Evolutionary conservation across 1,140 invertebrate species (phyloP), one percentile per base, ranked within the genome.

Genomic region (Diprion similis): DNA sequence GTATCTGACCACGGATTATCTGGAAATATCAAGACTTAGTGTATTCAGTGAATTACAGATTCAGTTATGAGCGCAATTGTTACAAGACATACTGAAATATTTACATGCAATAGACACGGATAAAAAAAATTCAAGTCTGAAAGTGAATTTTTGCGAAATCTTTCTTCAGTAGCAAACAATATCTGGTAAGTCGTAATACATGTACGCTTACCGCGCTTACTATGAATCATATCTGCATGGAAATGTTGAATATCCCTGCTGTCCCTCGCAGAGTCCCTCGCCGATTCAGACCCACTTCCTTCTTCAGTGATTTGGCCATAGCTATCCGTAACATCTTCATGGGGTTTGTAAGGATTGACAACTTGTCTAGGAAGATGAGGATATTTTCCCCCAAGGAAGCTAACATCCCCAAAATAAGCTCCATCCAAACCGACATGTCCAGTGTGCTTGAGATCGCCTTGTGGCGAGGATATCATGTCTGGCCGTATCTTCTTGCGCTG

Each of bases 371-470:
- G 95, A 71, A 96, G 87, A 78, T 93, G 92, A 74, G 93, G 91
- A 84, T 95, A 95, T 88, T 94, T 93, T 46, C 92, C 92, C 37
- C 91, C 92, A 19, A 97, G 88, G 81, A 97, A 97, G 66, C 95
- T 94, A 70, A 99, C 93, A 86, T 99, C 97, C 0, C 98, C 98
- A 85, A 99, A 99, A 83, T 97, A 97, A 71, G 96, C 95, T 8
- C 98, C 98, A 86, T 99, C 98, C 13, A 98, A 90, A 2, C 98
- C 98, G 7, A 99, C 96, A 85, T 99, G 98, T 1, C 87, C 96
- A 0, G 97, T 99, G 83, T 99, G 98, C 82, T 98, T 97, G 0
- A 99, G 91, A 87, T 99, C 98, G 48, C 97, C 97, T 85, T 99
- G 96, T 0, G 98, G 98, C 46, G 94, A 93, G 11, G 97, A 98